phyloP scores from a whole-genome alignment of 2,113 vertebrate species.

The Maccullochella peelii region DNA sequence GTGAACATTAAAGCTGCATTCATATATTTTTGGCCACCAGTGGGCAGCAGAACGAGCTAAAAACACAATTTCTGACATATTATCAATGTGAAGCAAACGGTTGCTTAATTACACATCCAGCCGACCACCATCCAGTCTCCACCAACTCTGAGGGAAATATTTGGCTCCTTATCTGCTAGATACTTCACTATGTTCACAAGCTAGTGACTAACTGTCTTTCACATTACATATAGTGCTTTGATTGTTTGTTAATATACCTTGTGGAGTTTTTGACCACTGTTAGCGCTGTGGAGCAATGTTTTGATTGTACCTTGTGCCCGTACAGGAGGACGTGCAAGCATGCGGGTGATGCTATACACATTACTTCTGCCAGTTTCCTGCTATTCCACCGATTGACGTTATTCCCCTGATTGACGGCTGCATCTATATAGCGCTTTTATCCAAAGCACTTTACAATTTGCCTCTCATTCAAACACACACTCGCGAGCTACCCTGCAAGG shows the following conservation, averaged over 20 bases:
- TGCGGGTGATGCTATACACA: background rate
- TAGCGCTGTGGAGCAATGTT: background rate
- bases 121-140: background rate
- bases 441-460: constrained; percentile 12
- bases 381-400: background rate
- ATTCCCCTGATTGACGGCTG: constrained; percentile 1
- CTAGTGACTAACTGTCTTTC: background rate
- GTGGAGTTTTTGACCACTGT: background rate
- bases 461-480: background rate
- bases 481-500: background rate
- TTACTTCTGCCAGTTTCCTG: background rate
- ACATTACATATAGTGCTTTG: background rate
- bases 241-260: background rate
- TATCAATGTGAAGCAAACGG: background rate
- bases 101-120: background rate
- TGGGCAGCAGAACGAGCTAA: background rate
- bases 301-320: background rate
- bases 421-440: background rate
- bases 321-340: too few relatives aligned
- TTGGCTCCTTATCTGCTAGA: background rate
- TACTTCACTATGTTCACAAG: background rate
- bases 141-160: background rate
- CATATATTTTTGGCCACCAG: constrained; percentile 1
- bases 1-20: background rate
- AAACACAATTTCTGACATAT: background rate